Evolutionary conservation across 2,888 invertebrate genomes (phyloP), one percentile per base, ranked within the genome.

Genomic region (Hypsopygia costalis): DNA sequence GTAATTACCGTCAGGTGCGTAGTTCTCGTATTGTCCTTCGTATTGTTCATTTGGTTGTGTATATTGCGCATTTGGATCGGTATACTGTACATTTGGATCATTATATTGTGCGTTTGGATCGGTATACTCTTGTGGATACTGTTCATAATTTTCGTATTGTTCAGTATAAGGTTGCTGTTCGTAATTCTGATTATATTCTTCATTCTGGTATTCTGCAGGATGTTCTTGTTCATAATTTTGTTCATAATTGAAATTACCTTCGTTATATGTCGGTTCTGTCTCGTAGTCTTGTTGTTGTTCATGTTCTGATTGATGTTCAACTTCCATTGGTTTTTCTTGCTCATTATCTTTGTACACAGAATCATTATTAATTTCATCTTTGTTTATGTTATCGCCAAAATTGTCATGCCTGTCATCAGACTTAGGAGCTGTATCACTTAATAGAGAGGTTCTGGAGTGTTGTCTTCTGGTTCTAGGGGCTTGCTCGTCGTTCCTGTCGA

Each of bases 101-200:
- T 44, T 48, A 4, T 81, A 81, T 30, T 79, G 71, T 27, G 65
- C 66, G 38, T 74, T 74, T 3, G 75, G 70, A 44, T 25, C 25
- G 7, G 8, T n/a, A 42, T 70, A 70, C 36, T 25, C 75, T 12
- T 60, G 51, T 6, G 55, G 55, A 32, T 62, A 55, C 31, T 76
- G 73, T 41, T 74, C 75, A 42, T 80, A 79, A 46, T 79, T 75
- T 44, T 75, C 75, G 36, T 76, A 76, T 38, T 79, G 70, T 36
- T 67, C 75, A 34, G 63, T 56, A 40, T 69, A 70, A 40, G 58
- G 63, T n/a, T 61, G 66, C 49, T 76, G 70, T 39, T 70, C 73
- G 45, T 69, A 72, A 48, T 74, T 71, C 10, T 76, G 63, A 36
- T 70, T 62, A 34, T 69, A 69, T 39, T 55, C 65, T 47, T 71